Evolutionary conservation across 2,113 vertebrate species (phyloP), one percentile per base, ranked within the genome.

Genomic region (Morone saxatilis): DNA sequence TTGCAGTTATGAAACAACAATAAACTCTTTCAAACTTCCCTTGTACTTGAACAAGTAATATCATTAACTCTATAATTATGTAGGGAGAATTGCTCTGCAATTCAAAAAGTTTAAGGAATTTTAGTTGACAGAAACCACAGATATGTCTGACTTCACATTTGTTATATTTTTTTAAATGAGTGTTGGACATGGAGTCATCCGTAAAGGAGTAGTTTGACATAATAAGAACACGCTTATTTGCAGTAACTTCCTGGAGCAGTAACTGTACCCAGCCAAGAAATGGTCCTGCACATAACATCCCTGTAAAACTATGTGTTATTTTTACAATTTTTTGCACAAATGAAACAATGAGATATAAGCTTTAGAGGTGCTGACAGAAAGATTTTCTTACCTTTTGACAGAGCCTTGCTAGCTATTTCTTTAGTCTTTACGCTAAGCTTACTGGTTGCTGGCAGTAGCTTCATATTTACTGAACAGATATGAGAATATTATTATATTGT

Each of bases 1-100:
- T 91, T 84, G 76, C 51, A 76, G 80, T 77, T 83, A 70, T 84
- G 40, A 89, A 88, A 83, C 57, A 84, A 81, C 63, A 89, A 76
- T 40, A 45, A 77, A 70, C 31, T 62, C 56, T 41, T 38, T 31
- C 54, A 51, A 76, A 59, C 48, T 72, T 79, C 57, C 67, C 67
- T 7, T 80, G 40, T 31, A 45, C 17, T 63, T 20, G 0, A 25
- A 65, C 13, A 54, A 43, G 31, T 74, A 47, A 76, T 60, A 69
- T 45, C 6, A 69, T 67, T 59, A 57, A 68, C 50, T 50, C 48
- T n/a, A 16, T 63, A 71, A 69, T 61, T 71, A 11, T 68, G 3
- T 13, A 43, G 5, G 25, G 43, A 73, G 10, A 76, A 66, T 31
- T 65, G 19, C 38, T 51, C 17, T 51, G 47, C 16, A 54, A 61